Conservation (phyloP, 2,797 vertebrate genomes). For the Pyrocephalus nanus region DNA sequence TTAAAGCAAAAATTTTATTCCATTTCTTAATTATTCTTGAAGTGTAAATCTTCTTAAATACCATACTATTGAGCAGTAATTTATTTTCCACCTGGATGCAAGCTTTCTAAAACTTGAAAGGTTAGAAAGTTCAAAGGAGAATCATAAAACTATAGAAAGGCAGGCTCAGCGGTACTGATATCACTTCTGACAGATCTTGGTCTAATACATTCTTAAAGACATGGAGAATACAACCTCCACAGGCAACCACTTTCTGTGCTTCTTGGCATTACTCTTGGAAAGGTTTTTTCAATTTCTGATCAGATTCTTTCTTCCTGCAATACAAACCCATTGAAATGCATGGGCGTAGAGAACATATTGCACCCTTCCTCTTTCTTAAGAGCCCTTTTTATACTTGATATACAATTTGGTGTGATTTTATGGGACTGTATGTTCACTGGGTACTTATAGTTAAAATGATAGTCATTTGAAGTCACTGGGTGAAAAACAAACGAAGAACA, state of each 20-base stretch:
- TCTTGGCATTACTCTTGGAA: not conserved
- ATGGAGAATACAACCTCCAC: not conserved
- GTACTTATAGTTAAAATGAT: slow-evolving; percentile 39
- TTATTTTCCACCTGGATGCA: slow-evolving; percentile 1
- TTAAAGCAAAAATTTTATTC: not conserved
- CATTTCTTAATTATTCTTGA: not conserved
- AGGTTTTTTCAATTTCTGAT: not conserved
- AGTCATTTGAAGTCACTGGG: slow-evolving; percentile 42
- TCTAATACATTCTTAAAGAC: not conserved
- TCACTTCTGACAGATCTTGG: not conserved
- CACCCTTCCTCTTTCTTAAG: not conserved
- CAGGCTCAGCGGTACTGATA: not conserved
- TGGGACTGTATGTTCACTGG: slow-evolving; percentile 6
- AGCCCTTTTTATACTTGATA: not conserved
- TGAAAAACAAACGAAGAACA: slow-evolving; percentile 72
- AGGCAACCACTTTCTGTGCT: not conserved
- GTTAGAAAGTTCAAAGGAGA: slow-evolving; percentile 34
- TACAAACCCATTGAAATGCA: not conserved
- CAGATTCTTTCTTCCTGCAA: not conserved
- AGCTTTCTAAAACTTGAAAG: not conserved
- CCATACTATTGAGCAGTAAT: not conserved
- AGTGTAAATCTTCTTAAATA: not conserved
- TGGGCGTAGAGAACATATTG: not conserved
- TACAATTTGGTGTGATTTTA: slow-evolving; percentile 36
- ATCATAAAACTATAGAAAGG: not conserved